A percentile compares a stretch with the other conserved stretches of the same genome.
Conservation (phyloP, 2,888 invertebrate genomes). For the Morinoia aosen region DNA sequence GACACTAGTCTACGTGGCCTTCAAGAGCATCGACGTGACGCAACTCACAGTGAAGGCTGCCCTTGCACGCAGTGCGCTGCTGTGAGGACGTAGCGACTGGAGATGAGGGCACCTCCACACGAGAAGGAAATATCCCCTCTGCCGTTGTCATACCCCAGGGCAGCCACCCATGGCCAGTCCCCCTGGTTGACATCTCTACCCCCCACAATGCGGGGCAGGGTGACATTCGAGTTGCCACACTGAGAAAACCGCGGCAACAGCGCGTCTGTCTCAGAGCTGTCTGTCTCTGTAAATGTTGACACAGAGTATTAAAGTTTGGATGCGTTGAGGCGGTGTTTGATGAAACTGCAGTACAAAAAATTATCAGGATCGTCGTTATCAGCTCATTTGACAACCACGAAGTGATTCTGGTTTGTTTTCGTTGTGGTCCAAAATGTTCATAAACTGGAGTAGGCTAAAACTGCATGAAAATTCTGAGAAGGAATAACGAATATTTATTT, state of each 20-base stretch:
- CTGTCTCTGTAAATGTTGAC: background rate
- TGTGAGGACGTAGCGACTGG: background rate
- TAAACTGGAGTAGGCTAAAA: background rate
- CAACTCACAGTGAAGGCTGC: constrained; percentile 23
- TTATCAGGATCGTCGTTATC: background rate
- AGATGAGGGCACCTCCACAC: constrained; percentile 48
- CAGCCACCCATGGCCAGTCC: constrained; percentile 50
- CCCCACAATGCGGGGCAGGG: constrained; percentile 48
- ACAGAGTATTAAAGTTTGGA: background rate
- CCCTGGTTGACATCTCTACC: constrained; percentile 40
- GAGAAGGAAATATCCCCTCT: background rate
- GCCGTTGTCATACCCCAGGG: constrained; percentile 28
- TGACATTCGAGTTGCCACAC: constrained; percentile 42
- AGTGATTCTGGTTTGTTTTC: background rate
- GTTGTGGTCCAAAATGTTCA: background rate
- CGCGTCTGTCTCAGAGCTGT: background rate
- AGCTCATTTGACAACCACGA: background rate
- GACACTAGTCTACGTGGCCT: too few species aligned
- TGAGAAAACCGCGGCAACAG: constrained; percentile 12
- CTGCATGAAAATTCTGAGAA: background rate
- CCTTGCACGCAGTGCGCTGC: constrained; percentile 46
- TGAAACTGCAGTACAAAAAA: background rate
- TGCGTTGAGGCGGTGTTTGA: background rate
- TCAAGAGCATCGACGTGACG: background rate
- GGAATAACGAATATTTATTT: background rate